These are phyloP conservation scores for Passer domesticus DNA, from an alignment of 2,113 vertebrate species.

Conservation along the genomic window DNA sequence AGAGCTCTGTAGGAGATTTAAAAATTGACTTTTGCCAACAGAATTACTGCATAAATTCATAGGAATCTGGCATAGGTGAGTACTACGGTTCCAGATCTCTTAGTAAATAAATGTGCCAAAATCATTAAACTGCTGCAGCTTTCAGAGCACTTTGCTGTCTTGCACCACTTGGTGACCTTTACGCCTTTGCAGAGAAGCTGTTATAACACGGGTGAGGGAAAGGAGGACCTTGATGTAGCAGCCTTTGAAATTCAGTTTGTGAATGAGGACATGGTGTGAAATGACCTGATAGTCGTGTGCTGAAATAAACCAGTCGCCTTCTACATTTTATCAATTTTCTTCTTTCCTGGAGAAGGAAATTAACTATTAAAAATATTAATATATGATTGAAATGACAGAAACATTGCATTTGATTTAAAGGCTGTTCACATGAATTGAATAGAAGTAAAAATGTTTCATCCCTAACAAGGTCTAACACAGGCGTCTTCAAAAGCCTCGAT, in stretches of 20 bases:
- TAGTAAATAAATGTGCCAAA: neutral
- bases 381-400: neutral
- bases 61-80: neutral
- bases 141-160: neutral
- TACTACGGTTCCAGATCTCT: neutral
- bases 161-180: neutral
- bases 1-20: neutral
- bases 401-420: neutral
- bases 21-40: neutral
- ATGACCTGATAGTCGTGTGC: neutral
- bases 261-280: neutral
- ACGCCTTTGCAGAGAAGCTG: neutral
- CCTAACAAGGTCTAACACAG: neutral
- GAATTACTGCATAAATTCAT: neutral
- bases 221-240: neutral
- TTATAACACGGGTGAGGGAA: neutral
- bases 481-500: neutral
- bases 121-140: neutral
- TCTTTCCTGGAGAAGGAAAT: neutral
- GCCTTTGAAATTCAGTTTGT: neutral
- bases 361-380: neutral
- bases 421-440: neutral
- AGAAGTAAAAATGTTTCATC: neutral
- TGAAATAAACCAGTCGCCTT: neutral
- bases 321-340: neutral